Conservation (phyloP, 2,888 invertebrate genomes). For the Escarpia spicata region DNA sequence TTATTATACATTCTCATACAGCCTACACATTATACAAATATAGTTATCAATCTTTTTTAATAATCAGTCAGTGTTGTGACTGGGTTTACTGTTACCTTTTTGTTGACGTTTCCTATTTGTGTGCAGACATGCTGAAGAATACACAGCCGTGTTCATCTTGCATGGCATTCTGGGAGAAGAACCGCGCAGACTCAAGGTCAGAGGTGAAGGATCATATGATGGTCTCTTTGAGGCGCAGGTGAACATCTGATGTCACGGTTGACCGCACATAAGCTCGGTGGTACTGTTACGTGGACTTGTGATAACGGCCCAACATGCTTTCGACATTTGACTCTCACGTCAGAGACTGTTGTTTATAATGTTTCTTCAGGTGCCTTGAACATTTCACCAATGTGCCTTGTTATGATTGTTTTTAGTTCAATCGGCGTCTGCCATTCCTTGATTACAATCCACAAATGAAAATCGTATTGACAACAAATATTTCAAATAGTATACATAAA, state of each 20-base stretch:
- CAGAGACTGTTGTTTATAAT: not conserved
- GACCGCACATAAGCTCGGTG: not conserved
- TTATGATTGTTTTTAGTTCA: not conserved
- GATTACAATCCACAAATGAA: not conserved
- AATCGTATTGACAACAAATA: not conserved
- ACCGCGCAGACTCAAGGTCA: slow-evolving; percentile 48
- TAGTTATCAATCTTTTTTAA: not conserved
- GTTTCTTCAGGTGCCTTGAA: not conserved
- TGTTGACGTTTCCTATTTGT: not conserved
- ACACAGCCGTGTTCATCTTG: slow-evolving; percentile 55
- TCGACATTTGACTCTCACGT: not conserved
- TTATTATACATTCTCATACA: not conserved
- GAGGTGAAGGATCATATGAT: slow-evolving; percentile 62
- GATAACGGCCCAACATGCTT: not conserved
- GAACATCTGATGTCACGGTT: slow-evolving; percentile 32
- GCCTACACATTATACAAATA: not conserved
- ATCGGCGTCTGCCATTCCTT: not conserved
- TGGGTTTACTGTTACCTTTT: not conserved
- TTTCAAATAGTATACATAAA: not conserved
- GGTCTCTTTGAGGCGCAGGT: slow-evolving; percentile 60
- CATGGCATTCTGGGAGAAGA: slow-evolving; percentile 59
- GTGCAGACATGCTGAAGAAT: slow-evolving; percentile 59
- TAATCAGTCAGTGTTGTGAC: too few species aligned
- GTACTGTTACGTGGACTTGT: not conserved
- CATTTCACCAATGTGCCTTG: not conserved